Conservation (phyloP, 92 coral and sea anemone species). For the Diadumene lineata region DNA sequence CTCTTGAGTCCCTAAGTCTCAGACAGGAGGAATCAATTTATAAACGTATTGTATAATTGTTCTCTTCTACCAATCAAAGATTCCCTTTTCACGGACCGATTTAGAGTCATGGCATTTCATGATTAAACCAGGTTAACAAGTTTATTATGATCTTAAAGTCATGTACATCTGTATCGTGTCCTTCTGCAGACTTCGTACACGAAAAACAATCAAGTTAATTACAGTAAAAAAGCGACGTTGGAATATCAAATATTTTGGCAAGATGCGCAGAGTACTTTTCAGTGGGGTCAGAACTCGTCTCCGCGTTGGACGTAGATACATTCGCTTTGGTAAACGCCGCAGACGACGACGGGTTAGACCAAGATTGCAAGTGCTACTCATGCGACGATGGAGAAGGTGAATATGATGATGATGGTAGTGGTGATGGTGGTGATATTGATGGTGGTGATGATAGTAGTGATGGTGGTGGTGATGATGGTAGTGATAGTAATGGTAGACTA, state of each 20-base stretch:
- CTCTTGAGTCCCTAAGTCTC: too few species aligned
- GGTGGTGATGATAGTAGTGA: background rate
- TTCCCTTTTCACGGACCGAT: too few species aligned
- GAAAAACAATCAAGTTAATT: background rate
- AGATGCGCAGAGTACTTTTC: slow-evolving; percentile 3
- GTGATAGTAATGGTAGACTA: background rate
- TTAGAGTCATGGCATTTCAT: too few species aligned
- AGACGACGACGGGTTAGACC: background rate
- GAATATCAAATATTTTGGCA: background rate
- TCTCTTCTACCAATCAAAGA: too few species aligned
- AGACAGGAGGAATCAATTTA: too few species aligned
- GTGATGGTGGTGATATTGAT: background rate
- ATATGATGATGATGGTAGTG: background rate
- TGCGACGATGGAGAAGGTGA: slow-evolving; percentile 19
- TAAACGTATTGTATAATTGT: too few species aligned
- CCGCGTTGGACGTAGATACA: background rate
- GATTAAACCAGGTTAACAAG: too few species aligned
- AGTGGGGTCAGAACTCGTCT: background rate
- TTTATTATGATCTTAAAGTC: too few species aligned
- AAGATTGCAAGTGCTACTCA: background rate
- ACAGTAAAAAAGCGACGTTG: background rate
- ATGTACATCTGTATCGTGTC: too few species aligned
- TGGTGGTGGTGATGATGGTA: background rate
- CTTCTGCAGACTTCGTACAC: slow-evolving; percentile 3
- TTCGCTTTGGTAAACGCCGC: slow-evolving; percentile 10